Base-by-base conservation (phyloP, 2,888 invertebrate genomes). In the Automeris io region DNA sequence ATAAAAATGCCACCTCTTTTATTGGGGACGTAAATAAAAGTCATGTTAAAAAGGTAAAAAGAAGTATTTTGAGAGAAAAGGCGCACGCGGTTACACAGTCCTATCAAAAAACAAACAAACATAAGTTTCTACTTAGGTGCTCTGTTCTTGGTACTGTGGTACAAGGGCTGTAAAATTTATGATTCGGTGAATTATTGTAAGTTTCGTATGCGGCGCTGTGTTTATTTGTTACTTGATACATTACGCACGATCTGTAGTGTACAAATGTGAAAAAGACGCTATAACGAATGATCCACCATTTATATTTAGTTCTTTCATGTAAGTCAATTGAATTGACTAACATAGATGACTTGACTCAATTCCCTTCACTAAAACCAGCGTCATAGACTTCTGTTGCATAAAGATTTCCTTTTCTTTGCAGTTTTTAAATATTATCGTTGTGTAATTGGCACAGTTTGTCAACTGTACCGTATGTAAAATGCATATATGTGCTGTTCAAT, bases 91-190 rank as follows among this genome's bases (percentile, higher is more conserved):
- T 77, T 80, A 80, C 81, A 72, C 73, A 75, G 79, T 64, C 76
- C 82, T 86, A 86, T 86, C 85, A 79, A 70, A 85, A 82, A 83
- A 80, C 70, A 86, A 81, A 81, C 73, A 78, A 65, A 80, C 79
- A 80, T 57, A 75, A 70, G 70, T 68, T 75, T 82, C 75, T 80
- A 85, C 82, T 85, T 78, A 83, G 75, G 65, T 58, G 64, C 67
- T 64, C 57, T 63, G 75, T 70, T 66, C 69, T 66, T 64, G 57
- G 72, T 77, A 82, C 72, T 73, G 55, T 66, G 72, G 79, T 83
- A 79, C 67, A 66, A 41, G 61, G 61, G 70, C 69, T 69, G 74
- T 85, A 75, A 83, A 83, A 80, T 83, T 81, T 85, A 83, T 72
- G 82, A 81, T 82, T 79, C 76, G 64, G 65, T 75, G 76, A 74